phyloP scores from a whole-genome alignment of 1,140 invertebrate genomes.

The Calosoma granatense region DNA sequence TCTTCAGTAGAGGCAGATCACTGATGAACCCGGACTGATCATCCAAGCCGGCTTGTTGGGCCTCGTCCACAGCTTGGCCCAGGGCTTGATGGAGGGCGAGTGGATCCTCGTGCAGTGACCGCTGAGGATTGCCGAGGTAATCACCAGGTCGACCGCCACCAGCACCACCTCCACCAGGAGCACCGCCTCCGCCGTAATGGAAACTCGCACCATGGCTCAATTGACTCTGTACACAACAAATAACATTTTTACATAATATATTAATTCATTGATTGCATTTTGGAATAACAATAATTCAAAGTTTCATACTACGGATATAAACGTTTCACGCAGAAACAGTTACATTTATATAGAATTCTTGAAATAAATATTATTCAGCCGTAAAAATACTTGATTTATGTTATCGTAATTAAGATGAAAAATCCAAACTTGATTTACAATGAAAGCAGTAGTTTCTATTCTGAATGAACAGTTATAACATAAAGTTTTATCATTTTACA shows the following conservation, averaged over 20 bases:
- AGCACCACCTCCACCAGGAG: slow-evolving; percentile 37
- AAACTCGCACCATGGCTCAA: slow-evolving; percentile 44
- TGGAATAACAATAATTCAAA: background rate
- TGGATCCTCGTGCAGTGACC: slow-evolving; percentile 44
- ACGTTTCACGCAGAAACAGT: no score
- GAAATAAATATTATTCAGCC: no score
- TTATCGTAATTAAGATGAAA: no score
- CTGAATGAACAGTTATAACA: no score
- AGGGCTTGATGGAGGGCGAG: slow-evolving; percentile 53
- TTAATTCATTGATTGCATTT: background rate
- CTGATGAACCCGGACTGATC: slow-evolving; percentile 78
- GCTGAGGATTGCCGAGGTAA: slow-evolving; percentile 24
- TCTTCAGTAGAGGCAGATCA: slow-evolving; percentile 77
- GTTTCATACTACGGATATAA: no score
- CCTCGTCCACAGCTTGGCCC: slow-evolving; percentile 62
- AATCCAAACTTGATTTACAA: no score
- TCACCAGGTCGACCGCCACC: slow-evolving; percentile 34
- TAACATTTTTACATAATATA: background rate
- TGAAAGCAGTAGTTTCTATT: no score
- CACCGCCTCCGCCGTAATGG: slow-evolving; percentile 33
- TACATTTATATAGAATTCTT: no score
- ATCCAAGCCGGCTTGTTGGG: slow-evolving; percentile 66
- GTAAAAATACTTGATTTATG: no score
- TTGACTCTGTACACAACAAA: slow-evolving; percentile 31
- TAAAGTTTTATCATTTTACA: no score